phyloP scores from a whole-genome alignment of 2,888 invertebrate genomes.

The Sialis lutaria region DNA sequence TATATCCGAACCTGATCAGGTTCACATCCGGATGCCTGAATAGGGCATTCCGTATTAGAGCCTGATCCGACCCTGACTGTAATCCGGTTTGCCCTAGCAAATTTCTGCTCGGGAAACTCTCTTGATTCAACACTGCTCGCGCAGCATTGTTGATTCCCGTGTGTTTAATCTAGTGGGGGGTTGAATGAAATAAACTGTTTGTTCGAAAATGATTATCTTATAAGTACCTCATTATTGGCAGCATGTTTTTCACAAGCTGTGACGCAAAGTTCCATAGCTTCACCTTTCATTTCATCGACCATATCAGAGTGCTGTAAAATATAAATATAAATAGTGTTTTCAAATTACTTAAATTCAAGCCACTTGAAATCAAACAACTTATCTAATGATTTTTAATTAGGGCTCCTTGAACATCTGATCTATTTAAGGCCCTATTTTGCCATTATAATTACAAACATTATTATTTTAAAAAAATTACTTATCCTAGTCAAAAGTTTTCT shows the following conservation, averaged over 20 bases:
- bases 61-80: too few species aligned
- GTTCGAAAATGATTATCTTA: neutral
- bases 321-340: neutral
- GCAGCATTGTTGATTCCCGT: neutral
- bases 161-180: neutral
- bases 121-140: too few species aligned
- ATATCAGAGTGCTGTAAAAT: slow-evolving; percentile 67
- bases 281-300: slow-evolving; percentile 81
- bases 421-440: too few species aligned
- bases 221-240: slow-evolving; percentile 58
- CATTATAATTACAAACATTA: too few species aligned
- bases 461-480: too few species aligned
- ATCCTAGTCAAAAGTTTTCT: slow-evolving; percentile 10
- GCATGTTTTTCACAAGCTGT: slow-evolving; percentile 87
- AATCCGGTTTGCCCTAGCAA: too few species aligned
- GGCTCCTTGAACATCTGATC: too few species aligned
- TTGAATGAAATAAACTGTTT: neutral
- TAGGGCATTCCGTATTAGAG: too few species aligned
- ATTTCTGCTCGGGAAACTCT: too few species aligned
- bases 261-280: slow-evolving; percentile 78
- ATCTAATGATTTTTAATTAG: too few species aligned
- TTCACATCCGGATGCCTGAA: too few species aligned
- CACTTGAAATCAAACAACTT: slow-evolving; percentile 8
- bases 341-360: neutral
- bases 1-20: too few species aligned